Conservation (phyloP, 2,888 invertebrate species). For the Octodonta nipae region DNA sequence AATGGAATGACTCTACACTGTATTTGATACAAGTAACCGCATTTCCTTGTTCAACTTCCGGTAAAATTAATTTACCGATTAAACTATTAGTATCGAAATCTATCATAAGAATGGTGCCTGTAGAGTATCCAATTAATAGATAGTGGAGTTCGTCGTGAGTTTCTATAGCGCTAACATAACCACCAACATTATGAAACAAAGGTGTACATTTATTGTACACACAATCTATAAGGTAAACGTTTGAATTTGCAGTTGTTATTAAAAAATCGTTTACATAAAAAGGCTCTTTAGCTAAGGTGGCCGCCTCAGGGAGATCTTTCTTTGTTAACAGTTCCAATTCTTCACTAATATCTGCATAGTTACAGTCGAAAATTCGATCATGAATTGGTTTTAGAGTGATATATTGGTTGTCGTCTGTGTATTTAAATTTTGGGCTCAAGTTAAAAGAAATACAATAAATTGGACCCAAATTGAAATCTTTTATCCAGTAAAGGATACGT, state of each 20-base stretch:
- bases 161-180: conserved; percentile 34
- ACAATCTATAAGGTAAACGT: conserved; percentile 40
- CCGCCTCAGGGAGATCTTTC: conserved; percentile 38
- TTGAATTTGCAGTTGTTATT: conserved; percentile 33
- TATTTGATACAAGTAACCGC: conserved; percentile 37
- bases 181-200: conserved; percentile 35
- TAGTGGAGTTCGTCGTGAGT: conserved; percentile 43
- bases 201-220: conserved; percentile 35
- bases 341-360: conserved; percentile 22
- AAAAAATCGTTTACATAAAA: too few species aligned
- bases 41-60: conserved; percentile 13
- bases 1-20: conserved; percentile 42
- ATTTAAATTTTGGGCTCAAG: conserved; percentile 15
- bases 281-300: too few species aligned
- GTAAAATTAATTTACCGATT: too few species aligned
- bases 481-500: conserved; percentile 45
- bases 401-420: not conserved
- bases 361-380: too few species aligned
- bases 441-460: conserved; percentile 43
- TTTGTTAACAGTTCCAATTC: conserved; percentile 24
- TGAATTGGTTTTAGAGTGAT: too few species aligned
- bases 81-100: too few species aligned
- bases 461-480: conserved; percentile 37
- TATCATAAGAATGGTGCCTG: too few species aligned
- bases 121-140: too few species aligned